A percentile compares a stretch with the other conserved stretches of the same genome.
Evolutionary conservation across 2,888 invertebrate genomes (phyloP).

Genomic region (Eudasyphora cyanicolor): DNA sequence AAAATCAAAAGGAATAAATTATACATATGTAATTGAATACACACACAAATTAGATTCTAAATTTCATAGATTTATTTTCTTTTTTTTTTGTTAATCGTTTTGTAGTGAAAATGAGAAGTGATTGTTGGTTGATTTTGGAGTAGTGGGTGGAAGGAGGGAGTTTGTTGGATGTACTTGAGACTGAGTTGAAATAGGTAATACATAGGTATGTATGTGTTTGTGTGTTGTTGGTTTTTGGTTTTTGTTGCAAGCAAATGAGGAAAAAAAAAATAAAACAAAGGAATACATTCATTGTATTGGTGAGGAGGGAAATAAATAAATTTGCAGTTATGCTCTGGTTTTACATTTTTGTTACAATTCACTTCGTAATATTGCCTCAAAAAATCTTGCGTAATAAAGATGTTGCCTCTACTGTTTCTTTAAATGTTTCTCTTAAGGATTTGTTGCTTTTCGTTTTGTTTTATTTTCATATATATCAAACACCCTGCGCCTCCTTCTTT

Average conservation of each 20-base stretch:
- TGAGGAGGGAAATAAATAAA: slow-evolving; percentile 65
- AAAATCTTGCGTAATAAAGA: neutral
- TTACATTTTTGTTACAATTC: slow-evolving; percentile 62
- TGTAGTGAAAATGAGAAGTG: slow-evolving; percentile 18
- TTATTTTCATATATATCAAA: slow-evolving; percentile 63
- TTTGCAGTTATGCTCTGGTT: slow-evolving; percentile 58
- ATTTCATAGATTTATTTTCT: slow-evolving; percentile 15
- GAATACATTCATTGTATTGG: slow-evolving; percentile 49
- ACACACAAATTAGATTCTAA: slow-evolving; percentile 31
- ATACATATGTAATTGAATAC: slow-evolving; percentile 37
- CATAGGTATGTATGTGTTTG: neutral
- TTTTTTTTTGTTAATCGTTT: slow-evolving; percentile 12
- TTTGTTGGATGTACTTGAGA: neutral
- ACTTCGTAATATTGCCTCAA: slow-evolving; percentile 47
- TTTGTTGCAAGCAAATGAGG: too few relatives aligned
- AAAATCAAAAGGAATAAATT: slow-evolving; percentile 35
- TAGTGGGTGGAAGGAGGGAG: neutral
- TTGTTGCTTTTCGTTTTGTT: slow-evolving; percentile 56
- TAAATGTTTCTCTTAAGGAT: slow-evolving; percentile 28
- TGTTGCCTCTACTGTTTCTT: neutral
- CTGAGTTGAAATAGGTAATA: neutral
- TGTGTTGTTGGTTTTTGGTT: slow-evolving; percentile 14
- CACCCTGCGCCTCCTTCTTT: slow-evolving; percentile 48
- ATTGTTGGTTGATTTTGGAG: neutral
- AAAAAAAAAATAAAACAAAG: slow-evolving; percentile 28